Evolutionary conservation across 2,888 invertebrate genomes (phyloP), one percentile per base, ranked within the genome.

Genomic region (Ochropleura plecta): DNA sequence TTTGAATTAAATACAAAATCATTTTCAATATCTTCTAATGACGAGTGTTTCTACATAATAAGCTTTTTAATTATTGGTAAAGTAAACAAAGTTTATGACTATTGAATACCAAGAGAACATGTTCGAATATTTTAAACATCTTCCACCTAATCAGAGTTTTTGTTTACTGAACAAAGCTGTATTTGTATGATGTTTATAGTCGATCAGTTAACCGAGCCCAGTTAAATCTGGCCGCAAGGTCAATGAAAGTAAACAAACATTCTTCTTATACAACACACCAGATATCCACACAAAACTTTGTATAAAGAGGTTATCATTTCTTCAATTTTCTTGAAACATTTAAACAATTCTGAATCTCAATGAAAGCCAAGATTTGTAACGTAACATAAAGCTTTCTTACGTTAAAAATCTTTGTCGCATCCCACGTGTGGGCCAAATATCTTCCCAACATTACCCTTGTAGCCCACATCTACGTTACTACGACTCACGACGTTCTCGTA

Each of bases 401-500:
- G 48, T 60, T 70, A 55, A 64, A 67, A n/a, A 16, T 46, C 5
- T 63, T 44, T 16, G 44, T 40, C 14, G 10, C 75, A 69, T 14
- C 59, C 53, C 53, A 64, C 69, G 44, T 65, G 59, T 76, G 70
- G 71, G 40, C 63, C 57, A 57, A 74, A 68, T 76, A 62, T 70
- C 67, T 42, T 42, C 20, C 18, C 60, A 70, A 55, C 60, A 69
- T 75, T 81, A 70, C 71, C 75, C 74, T 18, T 66, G 55, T 79
- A 78, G 73, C 82, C 79, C 78, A 82, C 81, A 87, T 86, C 78
- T 80, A 82, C 69, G 78, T 78, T 86, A 88, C 86, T 87, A 84
- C 82, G 86, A 86, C 81, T 78, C 81, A 72, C 82, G 70, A 70
- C 65, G 79, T 84, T 86, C 86, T 90, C 91, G 92, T 94, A 94